phyloP scores from a whole-genome alignment of 2,888 invertebrate genomes.

The Archips xylosteana region DNA sequence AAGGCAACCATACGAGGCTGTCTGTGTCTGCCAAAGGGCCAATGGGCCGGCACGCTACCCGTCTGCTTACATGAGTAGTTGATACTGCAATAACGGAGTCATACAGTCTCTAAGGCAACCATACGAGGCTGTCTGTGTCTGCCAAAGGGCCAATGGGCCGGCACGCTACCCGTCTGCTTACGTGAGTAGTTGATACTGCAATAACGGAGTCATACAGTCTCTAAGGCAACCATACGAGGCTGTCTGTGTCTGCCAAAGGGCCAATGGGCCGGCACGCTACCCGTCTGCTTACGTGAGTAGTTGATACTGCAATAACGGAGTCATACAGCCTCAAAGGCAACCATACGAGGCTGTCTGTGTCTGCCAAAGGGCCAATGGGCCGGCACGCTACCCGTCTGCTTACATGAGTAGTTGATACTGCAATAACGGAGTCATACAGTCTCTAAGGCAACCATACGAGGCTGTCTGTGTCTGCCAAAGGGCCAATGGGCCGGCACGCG shows the following conservation, averaged over 20 bases:
- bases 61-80: constrained; percentile 90
- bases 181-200: too few species aligned
- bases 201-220: constrained; percentile 81
- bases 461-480: constrained; percentile 89
- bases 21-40: constrained; percentile 92
- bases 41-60: constrained; percentile 93
- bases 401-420: too few species aligned
- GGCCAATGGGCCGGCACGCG: constrained; percentile 94
- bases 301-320: too few species aligned
- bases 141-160: too few species aligned
- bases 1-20: constrained; percentile 91
- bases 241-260: constrained; percentile 91
- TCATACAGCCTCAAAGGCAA: too few species aligned
- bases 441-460: constrained; percentile 93
- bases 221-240: constrained; percentile 91
- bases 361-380: too few species aligned
- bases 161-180: too few species aligned
- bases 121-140: too few species aligned
- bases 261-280: constrained; percentile 92
- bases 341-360: too few species aligned
- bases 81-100: too few species aligned
- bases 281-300: constrained; percentile 92
- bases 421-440: constrained; percentile 69
- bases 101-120: too few species aligned
- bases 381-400: too few species aligned